Percentiles rank a stretch among this genome's conserved stretches.
Conservation (phyloP, 2,113 vertebrate species). For the Epinephelus cyanopodus region DNA sequence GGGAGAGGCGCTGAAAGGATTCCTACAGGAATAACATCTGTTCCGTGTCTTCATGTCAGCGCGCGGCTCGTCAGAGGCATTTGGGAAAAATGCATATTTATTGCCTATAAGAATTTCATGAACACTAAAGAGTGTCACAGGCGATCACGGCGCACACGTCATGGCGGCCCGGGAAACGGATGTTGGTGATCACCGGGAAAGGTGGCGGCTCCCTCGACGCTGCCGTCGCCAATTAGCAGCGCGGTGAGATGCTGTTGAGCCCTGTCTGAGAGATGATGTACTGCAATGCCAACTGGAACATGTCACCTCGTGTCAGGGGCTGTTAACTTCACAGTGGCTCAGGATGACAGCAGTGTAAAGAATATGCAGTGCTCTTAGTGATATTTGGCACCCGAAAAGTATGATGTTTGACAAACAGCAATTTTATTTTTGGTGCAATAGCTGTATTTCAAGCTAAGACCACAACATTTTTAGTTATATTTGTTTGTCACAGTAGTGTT, state of each 20-base stretch:
- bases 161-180: conserved; percentile 67
- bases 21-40: conserved; percentile 84
- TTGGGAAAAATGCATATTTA: conserved; percentile 82
- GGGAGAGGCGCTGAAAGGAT: conserved; percentile 15
- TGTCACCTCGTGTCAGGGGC: conserved; percentile 45
- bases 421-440: neutral
- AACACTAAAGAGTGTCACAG: conserved; percentile 81
- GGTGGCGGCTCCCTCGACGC: conserved; percentile 71
- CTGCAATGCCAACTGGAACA: conserved; percentile 62
- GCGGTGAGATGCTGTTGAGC: conserved; percentile 43
- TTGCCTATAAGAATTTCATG: conserved; percentile 82
- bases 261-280: conserved; percentile 55
- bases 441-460: neutral
- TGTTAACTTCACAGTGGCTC: conserved; percentile 30
- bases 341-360: neutral
- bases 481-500: neutral
- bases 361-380: neutral
- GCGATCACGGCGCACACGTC: conserved; percentile 67
- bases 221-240: conserved; percentile 68
- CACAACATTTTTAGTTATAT: neutral
- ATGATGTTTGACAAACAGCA: neutral
- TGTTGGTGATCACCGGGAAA: conserved; percentile 72
- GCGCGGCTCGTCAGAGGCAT: conserved; percentile 57
- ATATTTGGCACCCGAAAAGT: neutral
- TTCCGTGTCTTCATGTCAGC: conserved; percentile 67